phyloP scores from a whole-genome alignment of 2,797 vertebrate genomes.

The Mormyrus hasselquistii region DNA sequence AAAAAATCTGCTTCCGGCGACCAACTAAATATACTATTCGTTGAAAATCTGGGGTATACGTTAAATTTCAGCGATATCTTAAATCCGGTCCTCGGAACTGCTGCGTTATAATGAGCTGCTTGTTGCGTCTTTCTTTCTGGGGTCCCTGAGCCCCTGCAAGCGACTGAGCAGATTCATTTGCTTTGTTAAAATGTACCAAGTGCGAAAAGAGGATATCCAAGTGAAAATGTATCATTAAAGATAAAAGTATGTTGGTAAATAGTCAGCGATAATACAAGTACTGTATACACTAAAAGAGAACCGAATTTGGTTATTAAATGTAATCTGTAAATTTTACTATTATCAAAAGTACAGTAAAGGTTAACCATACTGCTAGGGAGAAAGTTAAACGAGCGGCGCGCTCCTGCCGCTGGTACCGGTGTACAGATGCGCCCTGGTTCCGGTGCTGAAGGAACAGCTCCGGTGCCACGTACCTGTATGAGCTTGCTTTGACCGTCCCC shows the following conservation, averaged over 20 bases:
- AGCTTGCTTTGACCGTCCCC: constrained; percentile 53
- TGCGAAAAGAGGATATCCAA: neutral
- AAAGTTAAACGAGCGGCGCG: neutral
- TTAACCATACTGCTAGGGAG: neutral
- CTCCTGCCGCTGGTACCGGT: neutral
- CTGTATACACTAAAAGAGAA: neutral
- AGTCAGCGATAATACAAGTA: neutral
- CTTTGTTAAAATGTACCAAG: neutral
- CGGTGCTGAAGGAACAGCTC: constrained; percentile 24
- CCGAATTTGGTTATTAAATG: neutral
- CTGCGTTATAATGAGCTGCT: neutral
- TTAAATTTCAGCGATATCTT: neutral
- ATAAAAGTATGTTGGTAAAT: neutral
- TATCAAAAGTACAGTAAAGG: neutral
- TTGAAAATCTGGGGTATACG: neutral
- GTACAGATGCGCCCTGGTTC: neutral
- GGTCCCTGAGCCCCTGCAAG: neutral
- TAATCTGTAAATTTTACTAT: neutral
- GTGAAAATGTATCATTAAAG: neutral
- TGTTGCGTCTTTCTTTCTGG: neutral
- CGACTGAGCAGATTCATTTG: neutral
- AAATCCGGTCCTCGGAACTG: neutral
- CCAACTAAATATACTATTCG: neutral
- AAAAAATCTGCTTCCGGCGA: neutral
- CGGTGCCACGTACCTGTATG: constrained; percentile 58